These are phyloP conservation scores for Gambusia holbrooki DNA, from an alignment of 2,113 vertebrate species.

Conservation along the genomic window DNA sequence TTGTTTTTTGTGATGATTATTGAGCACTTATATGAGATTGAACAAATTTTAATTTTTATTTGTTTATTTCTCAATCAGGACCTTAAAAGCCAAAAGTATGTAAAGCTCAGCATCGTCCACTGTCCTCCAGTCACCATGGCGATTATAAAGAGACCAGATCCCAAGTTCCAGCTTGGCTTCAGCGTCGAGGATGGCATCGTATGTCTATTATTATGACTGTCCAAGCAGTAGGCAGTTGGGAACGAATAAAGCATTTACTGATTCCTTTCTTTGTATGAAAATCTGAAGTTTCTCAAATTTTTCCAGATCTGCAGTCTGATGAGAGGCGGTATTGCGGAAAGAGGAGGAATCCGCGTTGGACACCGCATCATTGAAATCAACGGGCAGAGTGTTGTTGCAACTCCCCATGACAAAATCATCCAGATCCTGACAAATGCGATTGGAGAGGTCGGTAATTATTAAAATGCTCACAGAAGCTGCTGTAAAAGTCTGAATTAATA, in stretches of 20 bases:
- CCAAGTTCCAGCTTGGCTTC: conserved; percentile 93
- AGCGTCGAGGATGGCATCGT: conserved; percentile 96
- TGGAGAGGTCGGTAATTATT: conserved; percentile 82
- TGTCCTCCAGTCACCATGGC: conserved; percentile 95
- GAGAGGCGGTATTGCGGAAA: conserved; percentile 92
- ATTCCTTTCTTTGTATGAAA: background rate
- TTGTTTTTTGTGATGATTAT: background rate
- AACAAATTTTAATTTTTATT: background rate
- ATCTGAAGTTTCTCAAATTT: background rate
- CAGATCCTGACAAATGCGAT: conserved; percentile 88
- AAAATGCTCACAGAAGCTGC: background rate
- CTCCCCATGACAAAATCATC: conserved; percentile 90
- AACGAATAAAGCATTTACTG: background rate
- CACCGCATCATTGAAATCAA: conserved; percentile 99
- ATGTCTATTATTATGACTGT: conserved; percentile 54
- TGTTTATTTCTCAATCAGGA: conserved; percentile 78
- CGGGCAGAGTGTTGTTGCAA: conserved; percentile 95
- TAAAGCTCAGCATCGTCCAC: conserved; percentile 90
- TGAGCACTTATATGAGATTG: background rate
- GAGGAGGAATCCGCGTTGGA: conserved; percentile 92
- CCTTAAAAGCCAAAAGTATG: conserved; percentile 84
- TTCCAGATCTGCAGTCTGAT: conserved; percentile 95
- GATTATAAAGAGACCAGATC: conserved; percentile 88
- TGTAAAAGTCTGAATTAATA: background rate
- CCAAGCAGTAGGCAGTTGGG: background rate